Evolutionary conservation across 2,113 vertebrate species (phyloP), one percentile per base, ranked within the genome.

Genomic region (Urocynchramus pylzowi): DNA sequence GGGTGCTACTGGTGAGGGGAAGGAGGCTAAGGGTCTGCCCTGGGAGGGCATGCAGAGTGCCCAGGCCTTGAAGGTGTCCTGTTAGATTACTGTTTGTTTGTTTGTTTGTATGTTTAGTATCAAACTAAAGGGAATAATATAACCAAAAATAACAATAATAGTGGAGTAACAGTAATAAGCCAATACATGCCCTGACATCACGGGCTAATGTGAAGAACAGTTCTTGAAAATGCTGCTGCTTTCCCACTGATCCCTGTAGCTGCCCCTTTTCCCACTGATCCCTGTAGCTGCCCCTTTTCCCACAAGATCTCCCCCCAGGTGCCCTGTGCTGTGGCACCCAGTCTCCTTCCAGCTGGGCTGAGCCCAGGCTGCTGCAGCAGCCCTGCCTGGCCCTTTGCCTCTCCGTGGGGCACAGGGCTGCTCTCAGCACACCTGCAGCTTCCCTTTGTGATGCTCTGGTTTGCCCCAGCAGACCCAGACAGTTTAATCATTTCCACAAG

Each of bases 381-480:
- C 24, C 33, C 27, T 75, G 1, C 3, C 41, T 30, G 59, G 33
- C 33, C n/a, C 49, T 47, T 13, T 41, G n/a, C n/a, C 30, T 15
- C 67, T 73, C 7, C 0, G 7, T 1, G 22, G n/a, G 68, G 16
- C 54, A 61, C 0, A 2, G 69, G 16, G 53, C 27, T 87, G 16
- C 10, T 49, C 33, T 42, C 74, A 83, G 74, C 77, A 84, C 87
- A 85, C 24, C 61, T 82, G 37, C 49, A 53, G 20, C 61, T 27
- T 57, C 54, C 59, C 42, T 19, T 14, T 0, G 0, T 12, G 28
- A 41, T 45, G 30, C 30, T 75, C 54, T 4, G 1, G 22, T 27
- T 50, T 61, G 45, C 37, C 53, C 27, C 70, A 67, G 49, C 69
- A 68, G 53, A 68, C 0, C 0, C 1, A 4, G 35, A 16, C 0